A percentile compares a stretch with the other conserved stretches of the same genome.
Conservation (phyloP, 2,113 vertebrate genomes). For the Orycteropus afer region DNA sequence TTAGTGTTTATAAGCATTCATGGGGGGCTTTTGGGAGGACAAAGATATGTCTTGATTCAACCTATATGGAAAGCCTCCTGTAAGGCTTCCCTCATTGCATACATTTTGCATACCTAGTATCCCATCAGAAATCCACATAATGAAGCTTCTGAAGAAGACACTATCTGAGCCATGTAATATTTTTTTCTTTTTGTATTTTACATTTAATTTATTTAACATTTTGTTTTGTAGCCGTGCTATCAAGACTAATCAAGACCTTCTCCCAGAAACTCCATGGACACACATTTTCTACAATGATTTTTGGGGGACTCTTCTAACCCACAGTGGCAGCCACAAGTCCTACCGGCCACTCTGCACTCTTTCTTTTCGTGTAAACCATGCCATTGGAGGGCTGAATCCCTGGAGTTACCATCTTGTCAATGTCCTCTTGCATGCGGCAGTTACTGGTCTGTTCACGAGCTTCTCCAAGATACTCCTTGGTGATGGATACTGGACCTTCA, state of each 20-base stretch:
- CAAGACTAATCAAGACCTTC: conserved; percentile 99
- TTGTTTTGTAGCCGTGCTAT: conserved; percentile 94
- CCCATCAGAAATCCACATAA: neutral
- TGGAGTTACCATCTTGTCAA: conserved; percentile 98
- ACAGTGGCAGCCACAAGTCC: conserved; percentile 99
- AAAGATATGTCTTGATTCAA: neutral
- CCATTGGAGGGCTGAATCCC: conserved; percentile 94
- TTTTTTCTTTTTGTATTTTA: conserved; percentile 18
- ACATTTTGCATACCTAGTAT: neutral
- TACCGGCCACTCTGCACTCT: conserved; percentile 97
- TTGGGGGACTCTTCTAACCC: conserved; percentile 98
- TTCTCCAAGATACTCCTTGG: conserved; percentile 95
- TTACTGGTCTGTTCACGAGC: conserved; percentile 94
- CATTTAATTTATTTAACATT: conserved; percentile 70
- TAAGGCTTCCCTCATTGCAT: neutral
- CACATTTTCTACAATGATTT: conserved; percentile 99
- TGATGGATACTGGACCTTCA: conserved; percentile 93
- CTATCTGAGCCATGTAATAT: neutral
- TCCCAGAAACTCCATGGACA: conserved; percentile 97
- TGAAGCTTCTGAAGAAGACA: neutral
- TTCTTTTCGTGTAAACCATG: conserved; percentile 97
- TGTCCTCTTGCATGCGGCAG: conserved; percentile 91
- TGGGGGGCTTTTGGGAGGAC: neutral
- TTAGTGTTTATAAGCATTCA: neutral
- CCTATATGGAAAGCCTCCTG: fast-evolving